phyloP scores from a whole-genome alignment of 2,888 invertebrate genomes.

The Drosophila greeni region DNA sequence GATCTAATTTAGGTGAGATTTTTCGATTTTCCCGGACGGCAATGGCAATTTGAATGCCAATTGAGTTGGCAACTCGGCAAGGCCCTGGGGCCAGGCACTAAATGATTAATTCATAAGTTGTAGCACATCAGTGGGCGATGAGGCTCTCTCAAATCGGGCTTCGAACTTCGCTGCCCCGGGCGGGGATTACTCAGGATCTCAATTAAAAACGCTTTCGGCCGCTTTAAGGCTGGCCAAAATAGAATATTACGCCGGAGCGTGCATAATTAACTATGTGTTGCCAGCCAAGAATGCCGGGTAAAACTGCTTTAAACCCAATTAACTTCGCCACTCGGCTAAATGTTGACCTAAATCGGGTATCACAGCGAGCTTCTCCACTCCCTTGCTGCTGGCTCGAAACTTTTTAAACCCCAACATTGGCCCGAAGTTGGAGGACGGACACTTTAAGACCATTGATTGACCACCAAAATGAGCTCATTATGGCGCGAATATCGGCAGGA shows the following conservation, averaged over 20 bases:
- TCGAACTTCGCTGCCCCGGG: constrained; percentile 10
- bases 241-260: constrained; percentile 20
- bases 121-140: constrained; percentile 8
- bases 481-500: constrained; percentile 21
- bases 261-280: constrained; percentile 30
- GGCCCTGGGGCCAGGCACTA: constrained; percentile 16
- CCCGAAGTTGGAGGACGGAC: constrained; percentile 11
- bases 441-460: constrained; percentile 56
- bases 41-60: constrained; percentile 15
- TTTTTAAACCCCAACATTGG: constrained; percentile 44
- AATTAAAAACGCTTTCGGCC: constrained; percentile 26
- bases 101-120: constrained; percentile 32
- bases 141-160: background rate
- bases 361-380: background rate
- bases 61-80: constrained; percentile 8
- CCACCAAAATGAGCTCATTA: constrained; percentile 55
- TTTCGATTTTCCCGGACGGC: background rate
- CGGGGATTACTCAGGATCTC: constrained; percentile 20
- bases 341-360: constrained; percentile 37
- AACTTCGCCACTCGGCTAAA: constrained; percentile 33
- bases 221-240: constrained; percentile 12
- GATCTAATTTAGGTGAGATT: constrained; percentile 7
- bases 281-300: constrained; percentile 7
- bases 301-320: constrained; percentile 30
- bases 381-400: constrained; percentile 23